Base-by-base conservation (phyloP, 2,113 vertebrate species). In the Electrona antarctica region DNA sequence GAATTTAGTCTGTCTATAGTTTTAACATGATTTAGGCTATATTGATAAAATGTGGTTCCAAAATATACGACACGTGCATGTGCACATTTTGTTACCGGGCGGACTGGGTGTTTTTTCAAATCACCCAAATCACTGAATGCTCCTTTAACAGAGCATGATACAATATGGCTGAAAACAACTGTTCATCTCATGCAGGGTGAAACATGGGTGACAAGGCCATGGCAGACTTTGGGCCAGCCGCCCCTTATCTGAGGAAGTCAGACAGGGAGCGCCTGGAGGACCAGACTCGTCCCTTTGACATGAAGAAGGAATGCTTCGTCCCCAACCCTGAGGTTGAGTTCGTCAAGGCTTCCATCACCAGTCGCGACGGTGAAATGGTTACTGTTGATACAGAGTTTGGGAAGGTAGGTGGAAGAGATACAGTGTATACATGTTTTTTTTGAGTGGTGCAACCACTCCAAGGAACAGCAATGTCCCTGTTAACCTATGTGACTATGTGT, bases 231-330 rank as follows among this genome's bases (percentile, higher is more conserved):
- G 94, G 94, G 68, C 0, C 50, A 0, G 93, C 94, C 0, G 94
- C 94, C 68, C 5, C 90, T 3, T 95, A 54, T 80, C 90, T 95
- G 33, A 90, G 94, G 2, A 95, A 95, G 75, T 93, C 94, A 7
- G 94, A 95, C n/a, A 94, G 82, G 88, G 94, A 94, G 80, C 89
- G 90, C 67, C 77, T 90, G 48, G 89, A 92, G 50, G 87, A 87
- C 56, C 90, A 92, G 46, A 92, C 90, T 55, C 87, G 90, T 9
- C 10, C 7, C 0, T 92, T 92, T 62, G 90, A 92, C 11, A 92
- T 95, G 82, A 94, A 94, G 56, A 95, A 89, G 3, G 82, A 95
- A 49, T 93, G 92, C 13, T 95, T 94, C 0, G 92, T 95, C 64
- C 90, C 93, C 0, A 94, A 95, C 4, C 72, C 93, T 7, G 90